Conservation (phyloP, 2,113 vertebrate genomes). For the Urocitellus parryii region DNA sequence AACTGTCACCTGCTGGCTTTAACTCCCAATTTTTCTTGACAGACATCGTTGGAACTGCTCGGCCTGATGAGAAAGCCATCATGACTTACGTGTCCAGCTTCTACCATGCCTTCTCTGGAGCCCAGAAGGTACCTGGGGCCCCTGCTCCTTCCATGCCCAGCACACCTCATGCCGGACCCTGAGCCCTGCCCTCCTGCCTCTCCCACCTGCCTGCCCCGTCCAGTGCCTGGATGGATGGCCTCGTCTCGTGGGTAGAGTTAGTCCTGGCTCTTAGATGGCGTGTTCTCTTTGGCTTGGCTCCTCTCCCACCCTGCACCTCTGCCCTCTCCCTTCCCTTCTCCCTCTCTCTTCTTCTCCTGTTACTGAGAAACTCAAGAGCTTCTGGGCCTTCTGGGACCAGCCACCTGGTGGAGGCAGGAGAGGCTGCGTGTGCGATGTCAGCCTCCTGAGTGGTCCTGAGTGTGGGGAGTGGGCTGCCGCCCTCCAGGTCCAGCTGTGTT, state of each 20-base stretch:
- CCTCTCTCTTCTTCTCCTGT: background rate
- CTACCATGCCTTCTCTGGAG: slow-evolving; percentile 99
- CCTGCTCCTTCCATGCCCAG: slow-evolving; percentile 82
- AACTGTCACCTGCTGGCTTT: slow-evolving; percentile 74
- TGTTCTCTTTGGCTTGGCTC: background rate
- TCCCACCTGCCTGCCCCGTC: slow-evolving; percentile 79
- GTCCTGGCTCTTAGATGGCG: slow-evolving; percentile 81
- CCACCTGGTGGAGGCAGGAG: background rate
- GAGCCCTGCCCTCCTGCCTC: slow-evolving; percentile 78
- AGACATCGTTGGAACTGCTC: slow-evolving; percentile 99
- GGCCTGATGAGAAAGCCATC: slow-evolving; percentile 99
- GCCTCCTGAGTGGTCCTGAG: background rate
- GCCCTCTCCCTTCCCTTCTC: background rate
- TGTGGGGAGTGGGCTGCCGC: background rate
- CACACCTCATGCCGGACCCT: slow-evolving; percentile 80
- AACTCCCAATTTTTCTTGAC: slow-evolving; percentile 88
- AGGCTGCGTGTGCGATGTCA: background rate
- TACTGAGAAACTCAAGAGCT: background rate
- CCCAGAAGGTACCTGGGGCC: slow-evolving; percentile 98
- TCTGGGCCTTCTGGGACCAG: background rate
- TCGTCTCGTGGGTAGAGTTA: slow-evolving; percentile 83
- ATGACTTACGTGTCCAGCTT: slow-evolving; percentile 99
- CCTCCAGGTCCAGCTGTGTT: background rate
- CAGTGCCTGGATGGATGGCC: slow-evolving; percentile 79
- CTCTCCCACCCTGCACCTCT: background rate